Percentiles rank a stretch among this genome's conserved stretches.
phyloP scores from a whole-genome alignment of 1,140 invertebrate genomes.

The Drosophila erecta region DNA sequence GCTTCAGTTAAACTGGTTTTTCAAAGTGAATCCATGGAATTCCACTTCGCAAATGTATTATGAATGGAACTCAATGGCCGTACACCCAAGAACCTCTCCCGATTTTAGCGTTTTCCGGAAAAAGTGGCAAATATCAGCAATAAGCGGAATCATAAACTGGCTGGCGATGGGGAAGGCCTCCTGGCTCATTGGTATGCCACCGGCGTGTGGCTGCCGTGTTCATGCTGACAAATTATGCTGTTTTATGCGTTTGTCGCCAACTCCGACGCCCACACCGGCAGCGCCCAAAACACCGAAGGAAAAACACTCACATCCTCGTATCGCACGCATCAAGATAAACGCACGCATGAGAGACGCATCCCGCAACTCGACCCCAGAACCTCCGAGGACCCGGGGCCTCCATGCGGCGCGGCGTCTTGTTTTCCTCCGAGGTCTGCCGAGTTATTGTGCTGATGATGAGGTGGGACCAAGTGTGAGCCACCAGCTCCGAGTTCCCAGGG shows the following conservation, averaged over 20 bases:
- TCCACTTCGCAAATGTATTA: not conserved
- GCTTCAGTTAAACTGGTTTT: not conserved
- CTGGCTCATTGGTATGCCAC: slow-evolving; percentile 70
- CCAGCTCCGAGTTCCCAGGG: slow-evolving; percentile 68
- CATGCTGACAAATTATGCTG: slow-evolving; percentile 80
- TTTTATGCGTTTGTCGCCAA: slow-evolving; percentile 78
- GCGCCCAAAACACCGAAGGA: not conserved
- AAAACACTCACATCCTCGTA: slow-evolving; percentile 14
- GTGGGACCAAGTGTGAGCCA: slow-evolving; percentile 22
- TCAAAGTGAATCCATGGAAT: not conserved
- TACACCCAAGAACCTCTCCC: slow-evolving; percentile 5
- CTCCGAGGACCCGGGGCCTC: slow-evolving; percentile 26
- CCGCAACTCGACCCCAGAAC: slow-evolving; percentile 31
- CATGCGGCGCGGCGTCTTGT: slow-evolving; percentile 57
- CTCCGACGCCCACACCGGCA: slow-evolving; percentile 13
- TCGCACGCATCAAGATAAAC: slow-evolving; percentile 57
- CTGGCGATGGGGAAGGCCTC: slow-evolving; percentile 9
- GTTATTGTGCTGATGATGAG: slow-evolving; percentile 38
- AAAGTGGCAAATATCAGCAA: slow-evolving; percentile 23
- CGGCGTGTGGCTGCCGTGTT: slow-evolving; percentile 59
- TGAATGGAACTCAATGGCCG: not conserved
- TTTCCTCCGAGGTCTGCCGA: slow-evolving; percentile 57
- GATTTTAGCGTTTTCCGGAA: not conserved
- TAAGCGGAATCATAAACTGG: slow-evolving; percentile 11
- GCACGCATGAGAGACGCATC: slow-evolving; percentile 60